phyloP scores from a whole-genome alignment of 2,113 vertebrate species.

The Eudyptes chrysolophus region DNA sequence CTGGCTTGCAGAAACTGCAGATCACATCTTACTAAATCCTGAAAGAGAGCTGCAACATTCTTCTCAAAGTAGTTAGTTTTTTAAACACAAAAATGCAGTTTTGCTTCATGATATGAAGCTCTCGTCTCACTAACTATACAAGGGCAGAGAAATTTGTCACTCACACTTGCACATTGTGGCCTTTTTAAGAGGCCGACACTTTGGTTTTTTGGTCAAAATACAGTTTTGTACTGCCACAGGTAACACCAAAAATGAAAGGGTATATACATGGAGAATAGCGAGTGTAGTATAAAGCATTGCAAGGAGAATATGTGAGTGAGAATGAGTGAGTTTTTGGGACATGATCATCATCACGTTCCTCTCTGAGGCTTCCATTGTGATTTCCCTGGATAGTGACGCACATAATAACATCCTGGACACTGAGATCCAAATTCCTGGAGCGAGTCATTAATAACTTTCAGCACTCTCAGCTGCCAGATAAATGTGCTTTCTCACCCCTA shows the following conservation, averaged over 20 bases:
- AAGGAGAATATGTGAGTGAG: background rate
- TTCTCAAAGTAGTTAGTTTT: background rate
- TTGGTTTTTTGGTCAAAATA: background rate
- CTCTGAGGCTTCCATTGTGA: background rate
- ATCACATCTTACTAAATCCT: fast-evolving
- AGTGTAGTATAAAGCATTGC: background rate
- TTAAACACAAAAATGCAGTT: fast-evolving
- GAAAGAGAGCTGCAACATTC: fast-evolving
- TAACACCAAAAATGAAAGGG: too few species aligned
- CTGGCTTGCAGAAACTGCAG: background rate
- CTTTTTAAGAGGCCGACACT: background rate
- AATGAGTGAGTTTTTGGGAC: background rate
- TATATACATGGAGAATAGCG: fast-evolving
- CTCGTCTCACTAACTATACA: fast-evolving
- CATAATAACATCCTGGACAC: background rate
- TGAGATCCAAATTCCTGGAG: background rate
- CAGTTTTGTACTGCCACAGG: background rate
- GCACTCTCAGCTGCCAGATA: background rate
- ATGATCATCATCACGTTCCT: background rate
- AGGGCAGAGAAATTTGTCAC: background rate
- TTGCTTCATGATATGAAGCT: fast-evolving
- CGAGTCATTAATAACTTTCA: background rate
- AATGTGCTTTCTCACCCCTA: background rate
- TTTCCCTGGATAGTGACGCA: background rate
- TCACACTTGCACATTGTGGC: background rate